These are phyloP conservation scores for Spea bombifrons DNA, from an alignment of 2,113 vertebrate species.

Conservation along the genomic window DNA sequence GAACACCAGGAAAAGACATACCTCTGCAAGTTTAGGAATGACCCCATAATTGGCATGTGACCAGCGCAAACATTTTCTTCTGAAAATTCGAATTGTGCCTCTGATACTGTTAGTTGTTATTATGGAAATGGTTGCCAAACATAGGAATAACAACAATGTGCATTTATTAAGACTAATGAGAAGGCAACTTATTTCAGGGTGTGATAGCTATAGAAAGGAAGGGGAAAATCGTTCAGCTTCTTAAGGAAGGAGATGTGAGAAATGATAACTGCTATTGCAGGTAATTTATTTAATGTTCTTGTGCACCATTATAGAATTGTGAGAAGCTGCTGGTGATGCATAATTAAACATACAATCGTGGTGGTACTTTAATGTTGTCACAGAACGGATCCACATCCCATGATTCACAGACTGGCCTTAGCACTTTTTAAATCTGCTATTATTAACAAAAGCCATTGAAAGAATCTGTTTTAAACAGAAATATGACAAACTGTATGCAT, in stretches of 20 bases:
- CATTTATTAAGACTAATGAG: constrained; percentile 38
- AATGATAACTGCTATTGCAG: neutral
- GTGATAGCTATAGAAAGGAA: constrained; percentile 2
- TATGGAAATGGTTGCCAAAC: constrained; percentile 59
- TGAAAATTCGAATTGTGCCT: constrained; percentile 59
- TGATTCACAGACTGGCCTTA: too few species aligned
- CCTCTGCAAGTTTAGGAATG: constrained; percentile 66
- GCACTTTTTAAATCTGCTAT: too few species aligned
- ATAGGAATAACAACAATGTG: constrained; percentile 47
- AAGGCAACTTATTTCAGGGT: neutral
- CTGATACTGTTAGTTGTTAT: constrained; percentile 54
- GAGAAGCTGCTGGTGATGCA: too few species aligned
- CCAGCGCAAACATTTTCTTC: constrained; percentile 65
- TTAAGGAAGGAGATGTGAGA: constrained; percentile 1
- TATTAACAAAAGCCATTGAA: too few species aligned
- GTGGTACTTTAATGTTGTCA: too few species aligned
- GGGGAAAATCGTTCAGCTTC: neutral
- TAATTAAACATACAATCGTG: too few species aligned
- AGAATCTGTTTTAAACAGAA: too few species aligned
- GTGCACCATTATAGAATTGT: too few species aligned
- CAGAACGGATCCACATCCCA: too few species aligned
- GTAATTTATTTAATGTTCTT: neutral
- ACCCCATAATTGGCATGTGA: constrained; percentile 58
- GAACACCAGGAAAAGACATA: constrained; percentile 62
- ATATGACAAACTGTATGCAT: too few species aligned